phyloP scores from a whole-genome alignment of 2,797 vertebrate genomes.

The Bradypodion pumilum region DNA sequence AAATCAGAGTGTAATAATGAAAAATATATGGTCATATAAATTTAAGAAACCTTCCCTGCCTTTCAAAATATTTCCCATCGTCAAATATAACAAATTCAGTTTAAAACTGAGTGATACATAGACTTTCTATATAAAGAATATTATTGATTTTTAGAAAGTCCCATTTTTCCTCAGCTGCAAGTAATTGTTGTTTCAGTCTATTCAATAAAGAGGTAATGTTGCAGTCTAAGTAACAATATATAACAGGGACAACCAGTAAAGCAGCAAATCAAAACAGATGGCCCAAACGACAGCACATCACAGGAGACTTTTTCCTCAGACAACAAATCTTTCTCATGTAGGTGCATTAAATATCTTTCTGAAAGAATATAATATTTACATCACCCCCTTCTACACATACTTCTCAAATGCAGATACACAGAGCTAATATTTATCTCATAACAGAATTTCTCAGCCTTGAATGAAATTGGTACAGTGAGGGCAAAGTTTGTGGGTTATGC shows the following conservation, averaged over 20 bases:
- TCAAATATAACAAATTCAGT: conserved; percentile 27
- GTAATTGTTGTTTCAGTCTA: conserved; percentile 37
- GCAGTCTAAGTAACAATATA: conserved; percentile 22
- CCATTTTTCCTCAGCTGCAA: conserved; percentile 36
- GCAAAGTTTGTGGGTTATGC: background rate
- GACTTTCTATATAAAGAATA: conserved; percentile 35
- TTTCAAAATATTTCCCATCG: conserved; percentile 7
- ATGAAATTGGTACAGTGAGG: background rate
- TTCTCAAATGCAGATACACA: background rate
- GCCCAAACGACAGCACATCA: conserved; percentile 4
- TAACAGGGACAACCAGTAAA: conserved; percentile 5
- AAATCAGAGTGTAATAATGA: conserved; percentile 5
- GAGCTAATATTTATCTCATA: background rate
- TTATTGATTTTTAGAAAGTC: conserved; percentile 29
- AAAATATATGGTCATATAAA: conserved; percentile 6
- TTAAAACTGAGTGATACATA: conserved; percentile 33
- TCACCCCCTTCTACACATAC: background rate
- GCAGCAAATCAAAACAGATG: conserved; percentile 22
- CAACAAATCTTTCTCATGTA: background rate
- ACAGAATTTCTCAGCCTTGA: background rate
- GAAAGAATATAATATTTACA: background rate
- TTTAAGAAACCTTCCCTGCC: conserved; percentile 5
- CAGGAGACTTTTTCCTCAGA: conserved; percentile 9
- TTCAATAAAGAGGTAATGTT: conserved; percentile 35
- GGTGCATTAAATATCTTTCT: background rate